phyloP scores from a whole-genome alignment of 2,113 vertebrate species.

The Aegithalos caudatus region DNA sequence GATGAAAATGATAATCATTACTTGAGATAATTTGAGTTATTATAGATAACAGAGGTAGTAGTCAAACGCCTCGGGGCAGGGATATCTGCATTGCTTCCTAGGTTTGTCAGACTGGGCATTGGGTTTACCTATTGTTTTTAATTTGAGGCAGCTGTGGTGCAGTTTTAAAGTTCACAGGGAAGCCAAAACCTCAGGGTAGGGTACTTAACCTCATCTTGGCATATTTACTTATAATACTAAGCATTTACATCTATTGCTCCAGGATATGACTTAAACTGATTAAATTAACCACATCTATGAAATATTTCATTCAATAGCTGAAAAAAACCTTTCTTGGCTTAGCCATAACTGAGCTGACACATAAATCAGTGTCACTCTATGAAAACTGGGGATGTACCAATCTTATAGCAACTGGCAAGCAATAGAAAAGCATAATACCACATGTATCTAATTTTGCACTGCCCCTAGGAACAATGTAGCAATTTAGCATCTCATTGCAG shows the following conservation, averaged over 20 bases:
- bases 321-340: background rate
- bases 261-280: background rate
- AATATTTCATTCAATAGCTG: background rate
- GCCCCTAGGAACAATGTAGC: background rate
- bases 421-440: background rate
- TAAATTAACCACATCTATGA: background rate
- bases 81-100: background rate
- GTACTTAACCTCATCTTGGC: background rate
- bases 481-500: background rate
- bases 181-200: background rate
- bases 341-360: background rate
- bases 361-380: background rate
- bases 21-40: background rate
- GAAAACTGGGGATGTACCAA: background rate
- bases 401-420: background rate
- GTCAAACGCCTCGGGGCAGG: background rate
- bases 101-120: background rate
- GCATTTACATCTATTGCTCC: background rate
- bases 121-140: background rate
- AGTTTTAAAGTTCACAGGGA: background rate
- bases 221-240: background rate
- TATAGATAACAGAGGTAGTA: background rate
- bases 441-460: background rate
- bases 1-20: background rate
- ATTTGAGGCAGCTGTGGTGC: background rate